Conservation (phyloP, 2,113 vertebrate species). For the Pachyramphus minor region DNA sequence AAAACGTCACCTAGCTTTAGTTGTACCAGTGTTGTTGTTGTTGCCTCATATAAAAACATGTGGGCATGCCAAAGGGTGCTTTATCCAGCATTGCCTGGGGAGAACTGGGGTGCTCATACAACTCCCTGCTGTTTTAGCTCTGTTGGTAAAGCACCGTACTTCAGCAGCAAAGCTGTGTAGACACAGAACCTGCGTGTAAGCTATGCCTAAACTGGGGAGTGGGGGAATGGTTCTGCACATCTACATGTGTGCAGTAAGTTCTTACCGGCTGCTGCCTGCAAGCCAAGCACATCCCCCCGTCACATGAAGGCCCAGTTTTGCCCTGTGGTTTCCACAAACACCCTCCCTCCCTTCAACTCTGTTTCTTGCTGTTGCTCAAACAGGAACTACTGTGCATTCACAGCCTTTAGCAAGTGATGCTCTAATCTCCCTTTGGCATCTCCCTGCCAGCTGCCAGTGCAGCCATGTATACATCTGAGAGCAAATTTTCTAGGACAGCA, state of each 20-base stretch:
- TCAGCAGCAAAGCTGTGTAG: background rate
- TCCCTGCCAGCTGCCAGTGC: background rate
- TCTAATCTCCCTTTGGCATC: slow-evolving; percentile 39
- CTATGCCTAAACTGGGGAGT: background rate
- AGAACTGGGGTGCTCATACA: background rate
- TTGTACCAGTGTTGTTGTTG: background rate
- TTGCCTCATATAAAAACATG: background rate
- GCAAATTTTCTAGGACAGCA: background rate
- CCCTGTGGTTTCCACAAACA: slow-evolving; percentile 19
- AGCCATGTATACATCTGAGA: background rate
- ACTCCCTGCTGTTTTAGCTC: background rate
- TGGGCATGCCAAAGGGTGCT: background rate
- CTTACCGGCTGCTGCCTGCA: background rate
- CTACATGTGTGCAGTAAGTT: background rate
- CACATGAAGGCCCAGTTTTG: background rate
- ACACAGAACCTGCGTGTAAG: background rate
- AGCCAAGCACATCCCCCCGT: background rate
- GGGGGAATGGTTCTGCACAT: background rate
- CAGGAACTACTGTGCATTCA: background rate
- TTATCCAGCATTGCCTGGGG: background rate
- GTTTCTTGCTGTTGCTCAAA: background rate
- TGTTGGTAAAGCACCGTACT: background rate
- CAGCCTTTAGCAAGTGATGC: background rate
- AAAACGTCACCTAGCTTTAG: background rate
- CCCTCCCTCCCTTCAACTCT: background rate